phyloP scores from a whole-genome alignment of 2,888 invertebrate genomes.

The Athripsodes cinereus region DNA sequence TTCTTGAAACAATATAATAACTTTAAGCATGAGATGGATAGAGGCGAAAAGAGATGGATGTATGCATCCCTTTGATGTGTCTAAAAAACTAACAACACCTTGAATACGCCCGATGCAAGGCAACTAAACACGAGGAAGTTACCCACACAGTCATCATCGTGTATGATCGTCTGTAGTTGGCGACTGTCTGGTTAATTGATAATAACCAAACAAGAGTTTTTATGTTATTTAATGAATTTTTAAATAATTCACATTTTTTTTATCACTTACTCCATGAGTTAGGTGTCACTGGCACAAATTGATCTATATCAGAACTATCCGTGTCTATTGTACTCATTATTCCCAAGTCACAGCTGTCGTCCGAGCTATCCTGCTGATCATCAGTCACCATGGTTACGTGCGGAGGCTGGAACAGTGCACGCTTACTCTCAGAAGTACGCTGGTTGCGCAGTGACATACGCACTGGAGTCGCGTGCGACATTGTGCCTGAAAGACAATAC shows the following conservation, averaged over 20 bases:
- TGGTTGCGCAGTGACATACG: conserved; percentile 48
- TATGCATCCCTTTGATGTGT: too few species aligned
- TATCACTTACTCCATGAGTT: conserved; percentile 40
- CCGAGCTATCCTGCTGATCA: conserved; percentile 29
- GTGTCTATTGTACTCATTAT: conserved; percentile 52
- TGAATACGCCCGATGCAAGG: too few species aligned
- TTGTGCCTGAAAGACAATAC: conserved; percentile 24
- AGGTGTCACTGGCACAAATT: conserved; percentile 38
- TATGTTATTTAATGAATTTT: too few species aligned
- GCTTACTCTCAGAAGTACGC: conserved; percentile 56
- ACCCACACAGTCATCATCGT: too few species aligned
- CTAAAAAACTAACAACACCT: too few species aligned
- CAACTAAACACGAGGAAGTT: too few species aligned
- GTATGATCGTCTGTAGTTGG: too few species aligned
- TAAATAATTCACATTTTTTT: not conserved
- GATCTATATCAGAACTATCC: conserved; percentile 39
- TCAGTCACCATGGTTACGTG: not conserved
- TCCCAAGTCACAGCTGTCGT: conserved; percentile 51
- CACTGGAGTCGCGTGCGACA: conserved; percentile 42
- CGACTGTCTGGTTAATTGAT: too few species aligned
- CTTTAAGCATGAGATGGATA: too few species aligned
- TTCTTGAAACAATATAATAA: too few species aligned
- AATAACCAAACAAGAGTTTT: too few species aligned
- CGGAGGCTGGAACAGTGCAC: conserved; percentile 49
- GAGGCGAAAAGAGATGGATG: too few species aligned